A percentile compares a stretch with the other conserved stretches of the same genome.
These are phyloP conservation scores for Rhizomys pruinosus DNA, from an alignment of 2,113 vertebrate species.

Conservation along the genomic window DNA sequence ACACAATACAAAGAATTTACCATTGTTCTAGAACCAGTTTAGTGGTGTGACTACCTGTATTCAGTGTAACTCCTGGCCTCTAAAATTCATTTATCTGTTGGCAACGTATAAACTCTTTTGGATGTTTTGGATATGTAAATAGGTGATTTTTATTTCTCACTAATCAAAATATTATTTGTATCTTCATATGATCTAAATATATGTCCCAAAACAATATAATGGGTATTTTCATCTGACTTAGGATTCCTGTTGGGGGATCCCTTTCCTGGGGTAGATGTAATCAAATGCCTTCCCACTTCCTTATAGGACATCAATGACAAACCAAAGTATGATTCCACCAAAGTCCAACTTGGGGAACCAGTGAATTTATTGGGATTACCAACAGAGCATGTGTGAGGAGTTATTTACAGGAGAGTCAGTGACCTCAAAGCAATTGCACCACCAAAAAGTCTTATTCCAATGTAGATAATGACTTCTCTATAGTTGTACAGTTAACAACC, in stretches of 20 bases:
- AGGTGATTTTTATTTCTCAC: background rate
- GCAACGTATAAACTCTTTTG: background rate
- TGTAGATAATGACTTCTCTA: too few species aligned
- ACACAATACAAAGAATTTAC: background rate
- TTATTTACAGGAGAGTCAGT: background rate
- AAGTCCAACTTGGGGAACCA: background rate
- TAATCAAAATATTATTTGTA: conserved; percentile 51
- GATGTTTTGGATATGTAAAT: background rate
- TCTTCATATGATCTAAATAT: conserved; percentile 47
- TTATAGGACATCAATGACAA: background rate
- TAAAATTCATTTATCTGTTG: conserved; percentile 38
- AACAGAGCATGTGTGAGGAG: background rate
- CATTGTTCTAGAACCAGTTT: conserved; percentile 18
- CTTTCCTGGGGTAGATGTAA: background rate
- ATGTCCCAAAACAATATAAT: conserved; percentile 1
- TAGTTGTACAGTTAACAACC: too few species aligned
- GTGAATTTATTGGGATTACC: background rate
- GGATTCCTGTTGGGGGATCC: background rate
- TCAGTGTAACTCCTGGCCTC: conserved; percentile 36
- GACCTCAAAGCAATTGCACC: background rate
- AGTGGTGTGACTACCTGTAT: background rate
- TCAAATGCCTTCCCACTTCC: background rate
- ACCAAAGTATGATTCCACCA: background rate
- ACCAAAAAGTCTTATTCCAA: background rate
- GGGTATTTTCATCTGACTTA: conserved; percentile 23